Conservation (phyloP, 1,140 invertebrate genomes). For the Lepidostoma basale region DNA sequence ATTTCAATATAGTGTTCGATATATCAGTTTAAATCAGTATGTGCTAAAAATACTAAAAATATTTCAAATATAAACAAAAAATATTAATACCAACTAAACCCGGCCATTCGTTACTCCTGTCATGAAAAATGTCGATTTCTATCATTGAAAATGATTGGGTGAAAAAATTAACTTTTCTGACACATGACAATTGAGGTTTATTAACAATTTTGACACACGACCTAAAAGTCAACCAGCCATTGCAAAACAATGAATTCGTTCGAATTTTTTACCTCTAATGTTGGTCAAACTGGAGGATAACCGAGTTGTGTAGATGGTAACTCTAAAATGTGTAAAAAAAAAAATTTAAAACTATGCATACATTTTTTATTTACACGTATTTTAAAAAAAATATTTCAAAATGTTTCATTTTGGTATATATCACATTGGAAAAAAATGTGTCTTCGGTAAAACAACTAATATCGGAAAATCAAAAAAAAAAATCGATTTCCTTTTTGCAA, state of each 20-base stretch:
- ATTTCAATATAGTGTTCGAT: slow-evolving; percentile 29
- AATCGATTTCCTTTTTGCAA: no score
- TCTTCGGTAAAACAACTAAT: no score
- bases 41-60: slow-evolving; percentile 22
- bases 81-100: slow-evolving; percentile 57
- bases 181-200: slow-evolving; percentile 10
- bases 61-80: slow-evolving; percentile 35
- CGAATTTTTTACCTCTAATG: no score
- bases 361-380: no score
- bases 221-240: slow-evolving; percentile 16
- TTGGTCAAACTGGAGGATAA: no score
- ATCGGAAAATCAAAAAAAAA: no score
- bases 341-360: no score
- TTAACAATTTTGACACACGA: slow-evolving; percentile 25
- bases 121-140: slow-evolving; percentile 52
- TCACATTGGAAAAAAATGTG: no score
- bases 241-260: slow-evolving; percentile 19
- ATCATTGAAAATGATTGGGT: slow-evolving; percentile 24
- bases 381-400: no score
- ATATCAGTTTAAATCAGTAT: neutral
- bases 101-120: slow-evolving; percentile 61
- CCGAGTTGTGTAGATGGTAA: no score
- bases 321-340: no score
- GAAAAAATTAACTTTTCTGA: slow-evolving; percentile 15
- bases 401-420: no score